Evolutionary conservation across 1,140 invertebrate species (phyloP).

Genomic region (Cotesia chilonis): DNA sequence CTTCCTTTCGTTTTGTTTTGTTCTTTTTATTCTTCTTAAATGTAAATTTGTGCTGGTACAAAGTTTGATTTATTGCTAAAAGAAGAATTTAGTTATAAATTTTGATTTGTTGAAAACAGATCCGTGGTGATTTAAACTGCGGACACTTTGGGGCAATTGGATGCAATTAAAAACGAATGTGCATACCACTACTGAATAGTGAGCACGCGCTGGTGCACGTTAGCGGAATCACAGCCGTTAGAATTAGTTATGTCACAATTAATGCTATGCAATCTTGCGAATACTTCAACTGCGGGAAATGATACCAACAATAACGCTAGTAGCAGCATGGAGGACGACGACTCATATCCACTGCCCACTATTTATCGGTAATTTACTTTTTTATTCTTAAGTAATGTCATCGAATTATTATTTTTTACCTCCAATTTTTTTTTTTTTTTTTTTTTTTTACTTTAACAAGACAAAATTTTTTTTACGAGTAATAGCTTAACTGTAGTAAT

Average conservation of each 20-base stretch:
- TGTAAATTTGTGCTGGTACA: too few relatives aligned
- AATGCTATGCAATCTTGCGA: slow-evolving; percentile 61
- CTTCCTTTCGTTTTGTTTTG: too few relatives aligned
- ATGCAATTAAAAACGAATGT: slow-evolving; percentile 27
- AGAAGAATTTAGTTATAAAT: too few relatives aligned
- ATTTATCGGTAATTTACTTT: slow-evolving; percentile 78
- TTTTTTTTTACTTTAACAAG: too few relatives aligned
- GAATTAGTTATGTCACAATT: slow-evolving; percentile 60
- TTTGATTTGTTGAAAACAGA: neutral
- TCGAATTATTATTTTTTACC: too few relatives aligned
- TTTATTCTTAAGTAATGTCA: neutral
- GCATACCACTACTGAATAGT: slow-evolving; percentile 10
- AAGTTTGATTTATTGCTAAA: too few relatives aligned
- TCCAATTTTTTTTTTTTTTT: too few relatives aligned
- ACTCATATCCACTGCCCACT: slow-evolving; percentile 80
- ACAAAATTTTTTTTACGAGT: too few relatives aligned
- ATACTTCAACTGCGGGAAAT: slow-evolving; percentile 66
- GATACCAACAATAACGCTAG: slow-evolving; percentile 76
- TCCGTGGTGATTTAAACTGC: slow-evolving; percentile 4
- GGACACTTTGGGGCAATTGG: slow-evolving; percentile 7
- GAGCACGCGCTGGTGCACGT: slow-evolving; percentile 25
- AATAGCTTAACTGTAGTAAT: too few relatives aligned
- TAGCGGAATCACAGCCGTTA: slow-evolving; percentile 25
- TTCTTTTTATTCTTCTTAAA: too few relatives aligned
- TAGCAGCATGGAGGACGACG: slow-evolving; percentile 72